phyloP scores from a whole-genome alignment of 1,140 invertebrate species.

The Panonychus citri region DNA sequence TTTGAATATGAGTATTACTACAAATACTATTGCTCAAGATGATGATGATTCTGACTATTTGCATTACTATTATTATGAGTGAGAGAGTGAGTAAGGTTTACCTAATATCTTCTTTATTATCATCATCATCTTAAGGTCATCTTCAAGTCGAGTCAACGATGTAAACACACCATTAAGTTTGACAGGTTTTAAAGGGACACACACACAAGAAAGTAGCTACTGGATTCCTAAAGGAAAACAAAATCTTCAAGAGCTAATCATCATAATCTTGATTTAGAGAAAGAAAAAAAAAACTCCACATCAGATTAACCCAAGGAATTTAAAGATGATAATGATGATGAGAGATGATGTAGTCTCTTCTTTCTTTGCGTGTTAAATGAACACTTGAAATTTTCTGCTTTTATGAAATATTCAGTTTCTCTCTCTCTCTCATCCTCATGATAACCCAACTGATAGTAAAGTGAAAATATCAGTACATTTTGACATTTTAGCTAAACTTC shows the following conservation, averaged over 20 bases:
- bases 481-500: background rate
- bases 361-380: no score
- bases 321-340: background rate
- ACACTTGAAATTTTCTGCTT: no score
- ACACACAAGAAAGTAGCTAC: background rate
- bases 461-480: background rate
- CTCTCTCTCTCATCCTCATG: no score
- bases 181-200: background rate
- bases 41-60: background rate
- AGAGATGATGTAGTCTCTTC: no score
- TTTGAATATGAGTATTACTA: background rate
- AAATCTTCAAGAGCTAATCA: no score
- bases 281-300: no score
- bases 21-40: background rate
- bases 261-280: background rate
- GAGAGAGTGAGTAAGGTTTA: background rate
- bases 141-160: background rate
- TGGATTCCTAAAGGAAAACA: no score
- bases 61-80: background rate
- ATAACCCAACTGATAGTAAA: background rate
- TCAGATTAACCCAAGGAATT: no score
- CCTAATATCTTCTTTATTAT: no score
- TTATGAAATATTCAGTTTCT: no score
- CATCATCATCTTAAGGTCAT: slow-evolving; percentile 2
- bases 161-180: background rate